A percentile compares a stretch with the other conserved stretches of the same genome.
These are phyloP conservation scores for Macrotus californicus DNA, from an alignment of 2,113 vertebrate genomes.

Conservation along the genomic window DNA sequence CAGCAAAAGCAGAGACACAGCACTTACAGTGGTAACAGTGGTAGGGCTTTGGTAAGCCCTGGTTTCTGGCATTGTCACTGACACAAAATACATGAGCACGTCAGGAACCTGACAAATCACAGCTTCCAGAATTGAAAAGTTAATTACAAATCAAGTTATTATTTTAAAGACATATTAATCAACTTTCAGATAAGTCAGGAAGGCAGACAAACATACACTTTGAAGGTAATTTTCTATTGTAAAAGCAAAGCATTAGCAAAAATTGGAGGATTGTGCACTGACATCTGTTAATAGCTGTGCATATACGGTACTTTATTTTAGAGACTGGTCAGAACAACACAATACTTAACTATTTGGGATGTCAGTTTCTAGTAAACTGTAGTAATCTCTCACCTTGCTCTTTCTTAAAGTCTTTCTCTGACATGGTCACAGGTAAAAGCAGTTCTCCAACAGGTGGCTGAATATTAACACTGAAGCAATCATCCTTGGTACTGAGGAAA, in stretches of 20 bases:
- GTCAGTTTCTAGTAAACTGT: constrained; percentile 3
- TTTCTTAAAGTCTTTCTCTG: constrained; percentile 90
- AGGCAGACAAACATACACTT: constrained; percentile 23
- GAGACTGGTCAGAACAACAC: background rate
- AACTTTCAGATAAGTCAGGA: constrained; percentile 39
- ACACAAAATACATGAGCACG: constrained; percentile 11
- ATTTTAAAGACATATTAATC: constrained; percentile 46
- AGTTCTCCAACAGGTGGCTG: constrained; percentile 94
- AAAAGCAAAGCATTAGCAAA: constrained; percentile 48
- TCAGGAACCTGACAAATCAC: constrained; percentile 17
- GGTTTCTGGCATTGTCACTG: constrained; percentile 46
- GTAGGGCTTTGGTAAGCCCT: background rate
- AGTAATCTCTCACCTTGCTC: constrained; percentile 88
- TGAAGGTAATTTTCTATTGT: constrained; percentile 26
- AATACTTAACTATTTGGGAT: background rate
- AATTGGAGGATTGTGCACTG: background rate
- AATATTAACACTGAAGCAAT: constrained; percentile 90
- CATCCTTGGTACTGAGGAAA: constrained; percentile 88
- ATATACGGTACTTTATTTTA: background rate
- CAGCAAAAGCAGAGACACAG: background rate
- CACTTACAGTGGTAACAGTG: background rate
- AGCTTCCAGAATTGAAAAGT: constrained; percentile 33
- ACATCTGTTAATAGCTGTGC: background rate
- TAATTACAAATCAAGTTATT: constrained; percentile 24
- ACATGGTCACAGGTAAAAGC: constrained; percentile 89